Conservation (phyloP, 1,140 invertebrate species). For the Tyrophagus putrescentiae region DNA sequence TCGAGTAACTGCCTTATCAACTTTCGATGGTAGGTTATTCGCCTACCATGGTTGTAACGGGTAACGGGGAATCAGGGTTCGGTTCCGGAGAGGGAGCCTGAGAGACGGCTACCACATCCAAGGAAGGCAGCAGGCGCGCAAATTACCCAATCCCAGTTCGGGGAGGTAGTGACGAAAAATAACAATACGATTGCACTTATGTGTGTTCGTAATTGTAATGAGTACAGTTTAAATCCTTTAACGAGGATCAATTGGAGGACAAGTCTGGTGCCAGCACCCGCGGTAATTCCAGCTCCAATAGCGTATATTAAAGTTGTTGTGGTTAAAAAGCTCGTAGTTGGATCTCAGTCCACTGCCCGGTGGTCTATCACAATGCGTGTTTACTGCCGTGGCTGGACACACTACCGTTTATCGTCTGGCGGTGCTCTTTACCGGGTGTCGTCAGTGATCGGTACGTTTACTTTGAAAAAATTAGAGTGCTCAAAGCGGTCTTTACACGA, state of each 20-base stretch:
- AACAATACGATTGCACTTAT: slow-evolving; percentile 61
- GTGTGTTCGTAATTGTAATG: slow-evolving; percentile 69
- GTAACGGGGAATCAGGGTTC: slow-evolving; percentile 47
- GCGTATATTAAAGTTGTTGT: slow-evolving; percentile 61
- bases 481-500: slow-evolving; percentile 31
- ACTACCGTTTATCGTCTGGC: slow-evolving; percentile 26
- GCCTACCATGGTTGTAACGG: no score
- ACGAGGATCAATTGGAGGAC: slow-evolving; percentile 71
- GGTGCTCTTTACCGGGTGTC: slow-evolving; percentile 35
- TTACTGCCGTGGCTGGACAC: slow-evolving; percentile 9
- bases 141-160: slow-evolving; percentile 67
- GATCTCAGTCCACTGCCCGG: slow-evolving; percentile 29
- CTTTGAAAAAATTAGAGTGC: slow-evolving; percentile 64
- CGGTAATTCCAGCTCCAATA: slow-evolving; percentile 81
- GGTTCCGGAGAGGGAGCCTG: slow-evolving; percentile 56
- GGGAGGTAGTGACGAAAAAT: slow-evolving; percentile 69
- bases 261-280: slow-evolving; percentile 56
- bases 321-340: slow-evolving; percentile 39
- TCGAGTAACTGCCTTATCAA: no score
- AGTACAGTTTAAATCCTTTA: slow-evolving; percentile 75
- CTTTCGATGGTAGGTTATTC: no score
- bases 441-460: slow-evolving; percentile 39
- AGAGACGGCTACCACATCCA: slow-evolving; percentile 82
- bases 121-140: slow-evolving; percentile 77
- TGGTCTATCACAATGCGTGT: slow-evolving; percentile 35